phyloP scores from a whole-genome alignment of 1,140 invertebrate genomes.

The Sminthurides bifidus region DNA sequence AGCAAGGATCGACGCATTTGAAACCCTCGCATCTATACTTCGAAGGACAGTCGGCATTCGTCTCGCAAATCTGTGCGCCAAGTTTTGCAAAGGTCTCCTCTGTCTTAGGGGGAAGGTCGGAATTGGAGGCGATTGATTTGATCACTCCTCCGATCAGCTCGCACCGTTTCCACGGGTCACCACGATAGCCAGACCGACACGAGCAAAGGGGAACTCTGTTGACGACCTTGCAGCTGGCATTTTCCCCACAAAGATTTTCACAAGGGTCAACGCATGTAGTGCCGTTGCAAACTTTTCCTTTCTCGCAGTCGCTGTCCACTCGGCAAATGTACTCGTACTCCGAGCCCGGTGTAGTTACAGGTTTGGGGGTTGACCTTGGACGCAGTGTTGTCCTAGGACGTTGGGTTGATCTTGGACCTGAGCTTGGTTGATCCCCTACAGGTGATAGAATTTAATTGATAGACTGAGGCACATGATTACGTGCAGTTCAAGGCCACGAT shows the following conservation, averaged over 20 bases:
- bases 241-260: conserved; percentile 44
- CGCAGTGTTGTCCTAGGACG: neutral
- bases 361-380: neutral
- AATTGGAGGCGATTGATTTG: neutral
- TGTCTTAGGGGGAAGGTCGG: neutral
- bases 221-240: conserved; percentile 53
- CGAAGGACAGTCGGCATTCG: neutral
- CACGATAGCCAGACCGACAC: conserved; percentile 53
- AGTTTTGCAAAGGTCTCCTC: neutral
- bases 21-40: conserved; percentile 3
- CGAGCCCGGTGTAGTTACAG: neutral
- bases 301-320: neutral
- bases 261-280: conserved; percentile 36
- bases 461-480: too few species aligned
- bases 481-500: neutral
- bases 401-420: neutral
- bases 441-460: neutral
- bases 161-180: conserved; percentile 35
- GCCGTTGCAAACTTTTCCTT: neutral
- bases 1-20: neutral
- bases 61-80: neutral
- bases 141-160: neutral
- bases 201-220: conserved; percentile 46
- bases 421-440: neutral
- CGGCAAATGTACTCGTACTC: conserved; percentile 5